These are phyloP conservation scores for Micropterix aruncella DNA, from an alignment of 2,888 invertebrate species.

Conservation along the genomic window DNA sequence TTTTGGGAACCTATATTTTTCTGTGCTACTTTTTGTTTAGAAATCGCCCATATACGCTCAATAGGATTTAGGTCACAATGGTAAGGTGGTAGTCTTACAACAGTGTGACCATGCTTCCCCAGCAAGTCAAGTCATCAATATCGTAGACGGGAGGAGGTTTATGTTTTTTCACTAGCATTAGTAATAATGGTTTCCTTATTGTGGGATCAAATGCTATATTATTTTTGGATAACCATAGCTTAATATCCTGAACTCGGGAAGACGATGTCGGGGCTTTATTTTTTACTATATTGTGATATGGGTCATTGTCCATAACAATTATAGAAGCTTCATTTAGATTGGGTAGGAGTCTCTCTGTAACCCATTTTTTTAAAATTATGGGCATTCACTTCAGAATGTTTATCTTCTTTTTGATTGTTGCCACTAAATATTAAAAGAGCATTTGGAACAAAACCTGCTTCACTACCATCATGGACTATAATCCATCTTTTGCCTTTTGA, in stretches of 20 bases:
- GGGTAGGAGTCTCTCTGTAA: too few species aligned
- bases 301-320: conserved; percentile 9
- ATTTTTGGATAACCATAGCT: conserved; percentile 13
- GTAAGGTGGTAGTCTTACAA: conserved; percentile 11
- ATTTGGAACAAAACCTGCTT: too few species aligned
- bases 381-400: conserved; percentile 13
- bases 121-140: conserved; percentile 12
- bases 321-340: conserved; percentile 8
- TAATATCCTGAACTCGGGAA: conserved; percentile 9
- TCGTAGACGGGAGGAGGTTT: conserved; percentile 12
- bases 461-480: conserved; percentile 13
- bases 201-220: conserved; percentile 12
- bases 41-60: conserved; percentile 11
- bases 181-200: conserved; percentile 10
- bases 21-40: conserved; percentile 10
- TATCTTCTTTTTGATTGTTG: conserved; percentile 12
- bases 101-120: conserved; percentile 10
- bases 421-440: conserved; percentile 12
- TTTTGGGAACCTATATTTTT: conserved; percentile 8
- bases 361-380: conserved; percentile 12
- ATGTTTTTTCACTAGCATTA: conserved; percentile 11
- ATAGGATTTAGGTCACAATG: conserved; percentile 11
- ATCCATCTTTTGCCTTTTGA: conserved; percentile 11
- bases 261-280: conserved; percentile 7
- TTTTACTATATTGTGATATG: conserved; percentile 8